Evolutionary conservation across 2,113 vertebrate species (phyloP), one percentile per base, ranked within the genome.

Genomic region (Ciconia maguari): DNA sequence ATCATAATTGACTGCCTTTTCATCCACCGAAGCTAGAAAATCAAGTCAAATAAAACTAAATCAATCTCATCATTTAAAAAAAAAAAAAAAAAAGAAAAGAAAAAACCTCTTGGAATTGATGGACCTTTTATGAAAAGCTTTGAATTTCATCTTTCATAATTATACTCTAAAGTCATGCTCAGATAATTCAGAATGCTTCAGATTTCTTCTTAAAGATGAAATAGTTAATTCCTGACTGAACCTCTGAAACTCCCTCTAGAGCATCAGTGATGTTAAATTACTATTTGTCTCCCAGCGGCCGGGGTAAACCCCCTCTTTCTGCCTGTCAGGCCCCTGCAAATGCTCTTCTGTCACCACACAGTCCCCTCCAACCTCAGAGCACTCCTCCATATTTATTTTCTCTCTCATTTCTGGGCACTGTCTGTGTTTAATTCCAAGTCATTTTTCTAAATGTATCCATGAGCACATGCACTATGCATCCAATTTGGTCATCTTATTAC

Each of bases 341-440:
- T 14, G 2, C 74, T 93, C 70, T 71, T 95, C 57, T 79, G 78
- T 65, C 77, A 81, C 3, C 62, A 93, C 75, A 86, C 25, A 10
- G 65, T 93, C 81, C 41, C 48, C 78, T 90, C 84, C 89, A 93
- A 68, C 11, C 83, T 90, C 11, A 71, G 72, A 95, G 71, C 61
- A 76, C 70, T 78, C 60, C 78, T 94, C 89, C 34, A 10, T 90
- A 93, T 96, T 97, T 97, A 95, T 95, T 97, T 98, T 85, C 36
- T 87, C 84, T 96, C 77, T 97, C 87, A 60, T 95, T 94, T 95
- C 85, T 57, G 60, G 66, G 70, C 81, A 91, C 61, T 85, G 48
- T 38, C 85, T 95, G 22, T 94, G 30, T 96, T 97, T 97, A 97
- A 97, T 97, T 97, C 93, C 55, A 96, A 97, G 88, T 87, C 12